phyloP scores from a whole-genome alignment of 2,888 invertebrate species.

The Ceraclea dissimilis region DNA sequence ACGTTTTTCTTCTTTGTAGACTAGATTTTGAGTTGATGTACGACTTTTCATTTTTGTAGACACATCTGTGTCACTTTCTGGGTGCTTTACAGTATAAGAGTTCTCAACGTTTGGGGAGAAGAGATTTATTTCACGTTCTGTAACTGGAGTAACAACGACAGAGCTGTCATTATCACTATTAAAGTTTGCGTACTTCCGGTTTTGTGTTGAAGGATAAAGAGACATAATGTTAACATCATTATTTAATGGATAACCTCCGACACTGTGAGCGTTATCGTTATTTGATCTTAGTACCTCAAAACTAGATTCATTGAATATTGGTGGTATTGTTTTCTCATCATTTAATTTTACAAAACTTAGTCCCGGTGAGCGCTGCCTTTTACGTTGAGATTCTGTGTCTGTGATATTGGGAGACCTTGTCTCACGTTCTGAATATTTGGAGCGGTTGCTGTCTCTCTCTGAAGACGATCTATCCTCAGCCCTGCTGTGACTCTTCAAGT shows the following conservation, averaged over 20 bases:
- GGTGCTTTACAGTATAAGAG: constrained; percentile 18
- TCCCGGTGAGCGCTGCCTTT: neutral
- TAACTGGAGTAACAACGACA: constrained; percentile 5
- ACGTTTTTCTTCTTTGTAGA: neutral
- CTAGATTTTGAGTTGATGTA: neutral
- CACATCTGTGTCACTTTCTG: constrained; percentile 20
- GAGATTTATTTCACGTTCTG: constrained; percentile 6
- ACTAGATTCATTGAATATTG: constrained; percentile 10
- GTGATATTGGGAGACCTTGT: neutral
- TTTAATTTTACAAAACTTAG: neutral
- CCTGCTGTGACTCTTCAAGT: neutral
- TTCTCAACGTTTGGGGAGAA: neutral
- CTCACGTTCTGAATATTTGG: neutral
- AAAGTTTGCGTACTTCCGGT: constrained; percentile 8
- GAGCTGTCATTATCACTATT: constrained; percentile 15
- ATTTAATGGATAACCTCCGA: constrained; percentile 2
- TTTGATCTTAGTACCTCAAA: constrained; percentile 14
- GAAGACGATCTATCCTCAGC: neutral
- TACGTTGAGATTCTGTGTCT: neutral
- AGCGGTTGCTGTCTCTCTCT: neutral
- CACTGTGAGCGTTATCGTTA: neutral
- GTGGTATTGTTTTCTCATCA: neutral
- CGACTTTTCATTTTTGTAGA: neutral
- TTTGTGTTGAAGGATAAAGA: constrained; percentile 9
- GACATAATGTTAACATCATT: constrained; percentile 12